Conservation (phyloP, 2,113 vertebrate species). For the Synodontis membranacea region DNA sequence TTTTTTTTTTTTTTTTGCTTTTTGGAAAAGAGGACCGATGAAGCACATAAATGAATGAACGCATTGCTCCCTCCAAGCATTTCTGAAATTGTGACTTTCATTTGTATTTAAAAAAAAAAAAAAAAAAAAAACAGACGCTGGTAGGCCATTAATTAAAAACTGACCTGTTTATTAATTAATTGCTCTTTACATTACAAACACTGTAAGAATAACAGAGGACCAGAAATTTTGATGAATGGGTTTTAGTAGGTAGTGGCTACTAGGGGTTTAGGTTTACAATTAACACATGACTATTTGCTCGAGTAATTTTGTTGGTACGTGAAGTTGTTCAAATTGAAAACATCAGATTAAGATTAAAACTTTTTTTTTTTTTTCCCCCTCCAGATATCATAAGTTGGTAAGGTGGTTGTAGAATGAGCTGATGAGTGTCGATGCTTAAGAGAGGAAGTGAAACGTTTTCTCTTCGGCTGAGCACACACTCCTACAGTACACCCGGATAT, state of each 20-base stretch:
- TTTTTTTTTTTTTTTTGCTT: no score
- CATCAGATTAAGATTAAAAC: neutral
- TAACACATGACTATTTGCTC: neutral
- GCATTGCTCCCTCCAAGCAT: no score
- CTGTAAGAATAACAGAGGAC: slow-evolving; percentile 80
- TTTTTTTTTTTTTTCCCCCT: no score
- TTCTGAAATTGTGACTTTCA: neutral
- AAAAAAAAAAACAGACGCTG: neutral
- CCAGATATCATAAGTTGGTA: neutral
- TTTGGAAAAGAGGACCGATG: neutral
- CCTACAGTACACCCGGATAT: slow-evolving; percentile 55
- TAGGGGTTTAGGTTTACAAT: neutral
- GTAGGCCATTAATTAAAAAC: slow-evolving; percentile 57
- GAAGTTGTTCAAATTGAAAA: neutral
- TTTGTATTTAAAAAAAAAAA: neutral
- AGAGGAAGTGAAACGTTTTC: slow-evolving; percentile 63
- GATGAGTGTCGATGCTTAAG: slow-evolving; percentile 62
- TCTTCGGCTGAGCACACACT: slow-evolving; percentile 74
- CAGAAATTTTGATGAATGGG: slow-evolving; percentile 63
- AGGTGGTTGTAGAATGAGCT: no score
- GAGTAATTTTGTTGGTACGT: neutral
- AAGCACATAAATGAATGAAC: neutral
- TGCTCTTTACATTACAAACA: slow-evolving; percentile 77
- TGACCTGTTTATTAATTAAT: slow-evolving; percentile 83
- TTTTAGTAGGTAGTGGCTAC: slow-evolving; percentile 41